Conservation (phyloP, 2,888 invertebrate species). For the Zygogramma bicolorata region DNA sequence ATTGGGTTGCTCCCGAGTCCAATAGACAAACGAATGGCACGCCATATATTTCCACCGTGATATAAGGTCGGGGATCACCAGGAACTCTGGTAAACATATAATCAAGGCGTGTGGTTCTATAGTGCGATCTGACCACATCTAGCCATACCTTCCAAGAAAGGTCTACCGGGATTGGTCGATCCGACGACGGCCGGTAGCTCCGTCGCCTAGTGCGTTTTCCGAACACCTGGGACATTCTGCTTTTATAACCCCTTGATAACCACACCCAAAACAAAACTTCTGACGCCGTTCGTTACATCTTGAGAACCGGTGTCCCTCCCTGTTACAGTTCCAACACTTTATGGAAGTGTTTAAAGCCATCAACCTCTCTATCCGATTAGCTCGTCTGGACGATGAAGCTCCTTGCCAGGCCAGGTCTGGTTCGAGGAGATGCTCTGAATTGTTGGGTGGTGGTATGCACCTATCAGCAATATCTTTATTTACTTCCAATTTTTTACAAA, state of each 20-base stretch:
- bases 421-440: not conserved
- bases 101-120: not conserved
- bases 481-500: not conserved
- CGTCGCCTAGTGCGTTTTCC: not conserved
- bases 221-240: not conserved
- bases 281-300: not conserved
- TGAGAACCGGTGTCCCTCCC: not conserved
- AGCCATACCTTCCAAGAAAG: not conserved
- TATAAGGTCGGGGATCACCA: too few relatives aligned
- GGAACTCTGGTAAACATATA: conserved; percentile 10
- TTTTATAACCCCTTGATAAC: not conserved
- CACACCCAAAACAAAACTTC: conserved; percentile 7
- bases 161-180: not conserved
- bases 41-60: too few relatives aligned
- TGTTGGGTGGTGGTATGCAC: not conserved
- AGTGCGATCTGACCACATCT: not conserved
- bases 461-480: not conserved
- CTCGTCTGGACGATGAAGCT: not conserved
- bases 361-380: not conserved
- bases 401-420: conserved; percentile 4
- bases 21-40: too few relatives aligned
- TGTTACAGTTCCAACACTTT: not conserved
- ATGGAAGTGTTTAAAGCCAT: not conserved
- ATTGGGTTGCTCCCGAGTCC: too few relatives aligned
- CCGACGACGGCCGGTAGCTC: not conserved